Evolutionary conservation across 1,140 invertebrate species (phyloP).

Genomic region (Lucilia cuprina): DNA sequence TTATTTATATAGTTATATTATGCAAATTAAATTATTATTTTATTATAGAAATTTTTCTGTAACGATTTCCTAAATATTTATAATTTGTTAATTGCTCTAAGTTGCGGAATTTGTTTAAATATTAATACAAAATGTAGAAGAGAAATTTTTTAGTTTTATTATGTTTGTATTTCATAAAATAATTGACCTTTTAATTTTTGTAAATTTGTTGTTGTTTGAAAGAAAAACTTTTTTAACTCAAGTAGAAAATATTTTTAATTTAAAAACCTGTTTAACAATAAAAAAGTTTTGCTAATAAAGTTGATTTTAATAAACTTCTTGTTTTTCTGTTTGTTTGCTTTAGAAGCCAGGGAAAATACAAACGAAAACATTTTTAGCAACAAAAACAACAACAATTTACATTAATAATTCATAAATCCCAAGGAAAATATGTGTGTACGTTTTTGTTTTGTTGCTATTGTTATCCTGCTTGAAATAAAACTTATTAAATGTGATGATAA

Average conservation of each 20-base stretch:
- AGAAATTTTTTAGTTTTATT: no score
- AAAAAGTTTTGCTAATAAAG: constrained; percentile 12
- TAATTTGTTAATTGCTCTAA: no score
- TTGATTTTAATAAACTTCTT: constrained; percentile 9
- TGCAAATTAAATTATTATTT: no score
- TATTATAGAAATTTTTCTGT: no score
- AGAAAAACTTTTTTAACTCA: constrained; percentile 1
- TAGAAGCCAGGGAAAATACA: neutral
- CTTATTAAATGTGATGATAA: neutral
- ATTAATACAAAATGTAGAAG: no score
- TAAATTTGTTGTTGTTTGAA: neutral
- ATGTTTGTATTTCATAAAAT: neutral
- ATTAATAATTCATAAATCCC: constrained; percentile 10
- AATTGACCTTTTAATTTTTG: neutral
- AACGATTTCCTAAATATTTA: no score
- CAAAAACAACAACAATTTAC: neutral
- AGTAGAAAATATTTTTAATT: neutral
- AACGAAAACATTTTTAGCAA: neutral
- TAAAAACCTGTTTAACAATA: neutral
- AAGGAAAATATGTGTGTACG: neutral
- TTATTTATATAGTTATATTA: no score
- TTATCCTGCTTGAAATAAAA: neutral
- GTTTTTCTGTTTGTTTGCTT: neutral
- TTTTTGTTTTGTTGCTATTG: neutral
- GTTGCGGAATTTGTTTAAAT: no score